These are phyloP conservation scores for Diachasmimorpha longicaudata DNA, from an alignment of 1,140 invertebrate genomes.

Conservation along the genomic window DNA sequence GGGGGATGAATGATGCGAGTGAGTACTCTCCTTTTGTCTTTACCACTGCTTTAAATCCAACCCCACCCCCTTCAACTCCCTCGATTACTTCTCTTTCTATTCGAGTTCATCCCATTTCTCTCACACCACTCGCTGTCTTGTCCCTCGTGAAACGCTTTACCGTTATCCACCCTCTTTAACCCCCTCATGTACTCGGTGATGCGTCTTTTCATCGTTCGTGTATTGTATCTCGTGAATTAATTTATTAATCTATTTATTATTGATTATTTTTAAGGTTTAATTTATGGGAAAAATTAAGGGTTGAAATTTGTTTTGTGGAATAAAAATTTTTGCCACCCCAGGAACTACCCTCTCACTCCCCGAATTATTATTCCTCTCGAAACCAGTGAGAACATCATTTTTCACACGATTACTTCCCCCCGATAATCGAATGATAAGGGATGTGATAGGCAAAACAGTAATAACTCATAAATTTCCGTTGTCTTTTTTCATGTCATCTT, in stretches of 20 bases:
- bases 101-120: not conserved
- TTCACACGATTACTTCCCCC: too few relatives aligned
- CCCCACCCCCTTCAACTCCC: not conserved
- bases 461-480: not conserved
- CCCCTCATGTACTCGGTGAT: not conserved
- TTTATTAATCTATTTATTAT: too few relatives aligned
- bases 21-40: conserved; percentile 8
- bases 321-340: too few relatives aligned
- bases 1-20: not conserved
- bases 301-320: too few relatives aligned
- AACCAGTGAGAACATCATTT: too few relatives aligned
- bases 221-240: too few relatives aligned
- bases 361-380: too few relatives aligned
- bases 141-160: not conserved
- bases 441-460: too few relatives aligned
- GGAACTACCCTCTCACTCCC: too few relatives aligned
- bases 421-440: too few relatives aligned
- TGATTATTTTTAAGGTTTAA: too few relatives aligned
- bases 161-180: not conserved
- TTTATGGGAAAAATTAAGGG: too few relatives aligned
- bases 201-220: not conserved
- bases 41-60: not conserved
- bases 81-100: conserved; percentile 6
- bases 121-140: not conserved
- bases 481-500: not conserved